These are phyloP conservation scores for Patella pellucida DNA, from an alignment of 2,888 invertebrate species.

Conservation along the genomic window DNA sequence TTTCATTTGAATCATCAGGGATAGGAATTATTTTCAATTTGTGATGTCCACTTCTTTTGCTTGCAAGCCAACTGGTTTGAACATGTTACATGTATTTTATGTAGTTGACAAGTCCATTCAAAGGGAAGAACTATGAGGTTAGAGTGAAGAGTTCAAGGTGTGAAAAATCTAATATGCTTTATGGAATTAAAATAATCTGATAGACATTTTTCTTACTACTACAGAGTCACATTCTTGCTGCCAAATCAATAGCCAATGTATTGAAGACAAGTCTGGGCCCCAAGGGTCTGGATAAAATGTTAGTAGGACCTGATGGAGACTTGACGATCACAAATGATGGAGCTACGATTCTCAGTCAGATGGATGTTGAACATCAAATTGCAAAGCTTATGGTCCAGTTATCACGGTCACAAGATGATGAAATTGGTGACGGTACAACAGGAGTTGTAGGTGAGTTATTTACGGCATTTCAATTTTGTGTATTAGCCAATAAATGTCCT, in stretches of 20 bases:
- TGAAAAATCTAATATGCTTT: too few relatives aligned
- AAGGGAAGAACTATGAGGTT: too few relatives aligned
- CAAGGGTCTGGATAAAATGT: slow-evolving; percentile 95
- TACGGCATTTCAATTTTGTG: background rate
- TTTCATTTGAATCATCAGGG: too few relatives aligned
- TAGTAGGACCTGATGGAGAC: slow-evolving; percentile 97
- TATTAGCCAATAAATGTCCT: too few relatives aligned
- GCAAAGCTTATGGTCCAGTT: slow-evolving; percentile 98
- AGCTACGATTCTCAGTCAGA: slow-evolving; percentile 97
- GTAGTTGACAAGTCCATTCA: too few relatives aligned
- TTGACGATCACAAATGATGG: slow-evolving; percentile 99
- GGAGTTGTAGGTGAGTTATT: slow-evolving; percentile 87
- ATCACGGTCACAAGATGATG: slow-evolving; percentile 98
- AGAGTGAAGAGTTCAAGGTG: too few relatives aligned
- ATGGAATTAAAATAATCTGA: too few relatives aligned
- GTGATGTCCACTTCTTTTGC: too few relatives aligned
- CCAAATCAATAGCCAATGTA: slow-evolving; percentile 89
- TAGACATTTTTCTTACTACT: slow-evolving; percentile 60
- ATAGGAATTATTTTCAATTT: too few relatives aligned
- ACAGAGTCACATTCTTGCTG: slow-evolving; percentile 98
- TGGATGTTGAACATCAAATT: slow-evolving; percentile 99
- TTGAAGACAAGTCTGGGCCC: slow-evolving; percentile 95
- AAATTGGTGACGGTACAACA: slow-evolving; percentile 99
- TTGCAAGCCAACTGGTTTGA: too few relatives aligned
- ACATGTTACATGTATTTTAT: too few relatives aligned